Evolutionary conservation across 2,888 invertebrate species (phyloP).

Genomic region (Campoplex nolae): DNA sequence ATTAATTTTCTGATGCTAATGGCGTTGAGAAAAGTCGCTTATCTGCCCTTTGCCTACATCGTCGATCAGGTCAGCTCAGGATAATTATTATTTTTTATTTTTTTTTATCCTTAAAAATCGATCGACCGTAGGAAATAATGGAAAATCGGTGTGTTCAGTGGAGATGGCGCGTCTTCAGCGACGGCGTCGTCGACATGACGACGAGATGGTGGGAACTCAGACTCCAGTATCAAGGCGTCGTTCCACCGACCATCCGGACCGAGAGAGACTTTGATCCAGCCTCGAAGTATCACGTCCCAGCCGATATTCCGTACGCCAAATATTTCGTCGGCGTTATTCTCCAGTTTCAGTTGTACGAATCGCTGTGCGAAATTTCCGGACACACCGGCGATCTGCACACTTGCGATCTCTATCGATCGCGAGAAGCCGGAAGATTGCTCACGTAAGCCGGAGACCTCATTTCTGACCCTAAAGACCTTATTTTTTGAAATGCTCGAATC

Average conservation of each 20-base stretch:
- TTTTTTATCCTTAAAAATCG: constrained; percentile 84
- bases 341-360: constrained; percentile 94
- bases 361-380: constrained; percentile 90
- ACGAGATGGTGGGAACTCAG: constrained; percentile 91
- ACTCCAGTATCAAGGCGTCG: constrained; percentile 90
- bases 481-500: neutral
- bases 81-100: too few species aligned
- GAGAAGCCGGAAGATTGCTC: constrained; percentile 91
- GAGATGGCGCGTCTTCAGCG: constrained; percentile 92
- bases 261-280: constrained; percentile 94
- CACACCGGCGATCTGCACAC: constrained; percentile 91
- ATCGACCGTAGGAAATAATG: neutral
- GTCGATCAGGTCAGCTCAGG: constrained; percentile 89
- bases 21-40: constrained; percentile 92
- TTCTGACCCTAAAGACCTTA: neutral
- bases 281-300: constrained; percentile 92
- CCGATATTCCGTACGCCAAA: constrained; percentile 87
- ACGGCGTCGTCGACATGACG: constrained; percentile 90
- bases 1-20: constrained; percentile 92
- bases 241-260: constrained; percentile 89
- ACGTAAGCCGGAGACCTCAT: constrained; percentile 85
- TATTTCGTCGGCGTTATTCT: constrained; percentile 93
- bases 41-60: constrained; percentile 92
- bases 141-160: constrained; percentile 85
- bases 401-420: constrained; percentile 93